Evolutionary conservation across 2,888 invertebrate genomes (phyloP).

Genomic region (Anorthoa munda): DNA sequence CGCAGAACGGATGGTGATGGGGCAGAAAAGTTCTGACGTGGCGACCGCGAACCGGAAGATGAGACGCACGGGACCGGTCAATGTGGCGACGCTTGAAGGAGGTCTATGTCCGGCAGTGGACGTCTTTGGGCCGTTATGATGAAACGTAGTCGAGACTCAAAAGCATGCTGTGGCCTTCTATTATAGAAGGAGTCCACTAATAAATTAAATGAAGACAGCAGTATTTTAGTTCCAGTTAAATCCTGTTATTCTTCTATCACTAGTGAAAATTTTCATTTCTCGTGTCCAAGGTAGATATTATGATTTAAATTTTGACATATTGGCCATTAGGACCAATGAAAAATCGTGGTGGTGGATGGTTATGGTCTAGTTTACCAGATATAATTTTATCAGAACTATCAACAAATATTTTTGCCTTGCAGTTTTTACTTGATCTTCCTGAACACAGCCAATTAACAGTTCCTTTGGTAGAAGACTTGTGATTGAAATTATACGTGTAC

Average conservation of each 20-base stretch:
- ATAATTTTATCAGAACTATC: conserved; percentile 3
- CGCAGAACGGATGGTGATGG: no score
- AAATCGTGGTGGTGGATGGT: conserved; percentile 30
- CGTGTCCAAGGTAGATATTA: neutral
- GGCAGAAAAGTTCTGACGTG: no score
- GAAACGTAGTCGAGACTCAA: no score
- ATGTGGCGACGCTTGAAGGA: no score
- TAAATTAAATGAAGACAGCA: no score
- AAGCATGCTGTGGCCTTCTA: no score
- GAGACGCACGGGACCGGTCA: no score
- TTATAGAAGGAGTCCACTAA: no score
- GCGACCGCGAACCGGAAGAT: no score
- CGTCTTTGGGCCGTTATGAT: no score
- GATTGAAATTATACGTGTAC: conserved; percentile 1
- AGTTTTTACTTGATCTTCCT: conserved; percentile 10
- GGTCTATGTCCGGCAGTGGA: no score
- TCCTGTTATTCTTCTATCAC: neutral
- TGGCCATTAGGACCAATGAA: conserved; percentile 20
- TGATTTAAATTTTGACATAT: conserved; percentile 33
- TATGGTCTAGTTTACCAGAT: conserved; percentile 17
- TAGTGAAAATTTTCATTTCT: neutral
- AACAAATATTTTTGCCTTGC: conserved; percentile 30
- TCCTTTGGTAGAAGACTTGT: neutral
- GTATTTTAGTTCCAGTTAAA: neutral
- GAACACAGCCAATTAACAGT: conserved; percentile 31